Conservation (phyloP, 2,888 invertebrate genomes). For the Suillia variegata region DNA sequence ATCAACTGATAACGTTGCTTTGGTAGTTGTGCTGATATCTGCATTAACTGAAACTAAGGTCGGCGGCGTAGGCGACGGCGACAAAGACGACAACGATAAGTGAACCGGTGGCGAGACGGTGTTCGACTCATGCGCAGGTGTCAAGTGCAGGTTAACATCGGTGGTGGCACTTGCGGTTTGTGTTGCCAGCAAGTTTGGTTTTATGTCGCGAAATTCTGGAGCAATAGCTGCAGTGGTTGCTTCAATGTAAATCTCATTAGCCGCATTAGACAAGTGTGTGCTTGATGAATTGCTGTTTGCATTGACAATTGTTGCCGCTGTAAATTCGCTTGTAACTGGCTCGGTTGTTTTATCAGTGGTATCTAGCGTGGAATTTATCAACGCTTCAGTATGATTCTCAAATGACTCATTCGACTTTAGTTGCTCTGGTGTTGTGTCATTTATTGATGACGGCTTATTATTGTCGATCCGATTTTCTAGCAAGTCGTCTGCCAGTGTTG, state of each 20-base stretch:
- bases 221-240: conserved; percentile 10
- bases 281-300: not conserved
- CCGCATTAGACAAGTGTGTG: not conserved
- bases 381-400: conserved; percentile 40
- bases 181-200: too few relatives aligned
- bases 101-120: too few relatives aligned
- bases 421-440: not conserved
- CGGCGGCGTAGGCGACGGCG: too few relatives aligned
- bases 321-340: conserved; percentile 1
- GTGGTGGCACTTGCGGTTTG: too few relatives aligned
- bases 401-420: not conserved
- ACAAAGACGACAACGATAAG: too few relatives aligned
- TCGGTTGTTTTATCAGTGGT: conserved; percentile 38
- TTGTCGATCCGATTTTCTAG: not conserved
- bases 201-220: conserved; percentile 26
- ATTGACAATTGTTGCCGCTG: conserved; percentile 5
- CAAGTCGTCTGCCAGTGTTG: not conserved
- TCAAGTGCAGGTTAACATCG: too few relatives aligned
- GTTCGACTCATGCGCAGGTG: too few relatives aligned
- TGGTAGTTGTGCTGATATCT: conserved; percentile 17
- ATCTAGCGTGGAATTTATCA: conserved; percentile 40
- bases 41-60: conserved; percentile 9
- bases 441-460: conserved; percentile 14
- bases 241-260: not conserved
- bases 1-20: conserved; percentile 16